Conservation (phyloP, 2,888 invertebrate genomes). For the Salpingus planirostris region DNA sequence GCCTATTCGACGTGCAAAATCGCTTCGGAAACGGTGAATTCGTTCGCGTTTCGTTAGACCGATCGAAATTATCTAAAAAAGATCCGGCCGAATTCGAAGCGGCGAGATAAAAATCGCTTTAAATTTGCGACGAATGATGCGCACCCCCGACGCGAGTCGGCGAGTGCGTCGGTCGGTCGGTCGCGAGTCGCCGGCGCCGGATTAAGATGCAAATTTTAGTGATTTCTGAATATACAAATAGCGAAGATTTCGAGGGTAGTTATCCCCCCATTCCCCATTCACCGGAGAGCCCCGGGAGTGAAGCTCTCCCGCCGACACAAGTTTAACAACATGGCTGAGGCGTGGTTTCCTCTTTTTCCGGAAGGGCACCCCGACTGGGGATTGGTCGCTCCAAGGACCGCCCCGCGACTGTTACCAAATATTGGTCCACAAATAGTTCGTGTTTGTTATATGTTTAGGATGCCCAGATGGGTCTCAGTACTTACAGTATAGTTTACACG, state of each 20-base stretch:
- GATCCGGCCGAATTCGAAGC: too few species aligned
- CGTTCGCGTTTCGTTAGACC: too few species aligned
- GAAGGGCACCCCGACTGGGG: conserved; percentile 29
- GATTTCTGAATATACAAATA: conserved; percentile 22
- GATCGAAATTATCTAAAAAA: too few species aligned
- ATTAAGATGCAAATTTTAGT: conserved; percentile 27
- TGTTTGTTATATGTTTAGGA: conserved; percentile 45
- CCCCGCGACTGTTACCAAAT: conserved; percentile 43
- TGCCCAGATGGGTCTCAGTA: conserved; percentile 40
- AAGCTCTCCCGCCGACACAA: conserved; percentile 23
- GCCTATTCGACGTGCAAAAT: too few species aligned
- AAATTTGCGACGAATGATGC: too few species aligned
- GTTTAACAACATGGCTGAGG: conserved; percentile 43
- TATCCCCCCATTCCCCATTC: conserved; percentile 22
- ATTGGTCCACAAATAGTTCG: conserved; percentile 44
- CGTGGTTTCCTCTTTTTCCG: conserved; percentile 34
- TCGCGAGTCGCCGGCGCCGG: too few species aligned
- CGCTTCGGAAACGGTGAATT: too few species aligned
- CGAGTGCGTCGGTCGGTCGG: too few species aligned
- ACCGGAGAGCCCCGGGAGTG: conserved; percentile 1
- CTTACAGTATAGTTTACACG: conserved; percentile 37
- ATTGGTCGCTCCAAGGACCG: conserved; percentile 36
- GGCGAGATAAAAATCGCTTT: too few species aligned
- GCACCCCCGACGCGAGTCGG: too few species aligned
- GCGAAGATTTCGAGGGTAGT: conserved; percentile 28